phyloP scores from a whole-genome alignment of 1,140 invertebrate species.

The Theocolax elegans region DNA sequence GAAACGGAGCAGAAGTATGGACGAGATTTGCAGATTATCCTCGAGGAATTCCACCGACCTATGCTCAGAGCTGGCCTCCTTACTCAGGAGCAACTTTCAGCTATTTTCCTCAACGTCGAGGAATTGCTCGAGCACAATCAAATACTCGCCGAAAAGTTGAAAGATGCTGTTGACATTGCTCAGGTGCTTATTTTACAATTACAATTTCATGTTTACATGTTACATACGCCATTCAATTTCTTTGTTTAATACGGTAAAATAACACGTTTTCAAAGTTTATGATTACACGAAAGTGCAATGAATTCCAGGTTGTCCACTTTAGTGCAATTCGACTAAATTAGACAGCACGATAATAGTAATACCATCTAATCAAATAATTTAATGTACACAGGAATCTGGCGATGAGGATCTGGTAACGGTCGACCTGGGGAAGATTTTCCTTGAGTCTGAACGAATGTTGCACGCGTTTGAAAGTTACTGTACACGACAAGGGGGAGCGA shows the following conservation, averaged over 20 bases:
- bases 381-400: constrained; percentile 61
- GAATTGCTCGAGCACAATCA: constrained; percentile 91
- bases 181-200: constrained; percentile 52
- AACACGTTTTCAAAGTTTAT: too few relatives aligned
- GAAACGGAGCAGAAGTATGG: constrained; percentile 97
- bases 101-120: constrained; percentile 94
- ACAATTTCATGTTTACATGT: constrained; percentile 7
- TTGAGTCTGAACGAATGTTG: constrained; percentile 92
- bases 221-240: constrained; percentile 4
- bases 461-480: constrained; percentile 95
- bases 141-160: constrained; percentile 85
- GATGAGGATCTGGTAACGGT: constrained; percentile 88
- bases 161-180: constrained; percentile 88
- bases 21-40: constrained; percentile 88
- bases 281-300: too few relatives aligned
- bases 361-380: too few relatives aligned
- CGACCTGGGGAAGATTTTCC: constrained; percentile 90
- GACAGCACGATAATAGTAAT: too few relatives aligned
- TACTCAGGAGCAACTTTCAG: constrained; percentile 83
- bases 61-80: constrained; percentile 89
- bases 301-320: too few relatives aligned
- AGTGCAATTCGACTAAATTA: too few relatives aligned
- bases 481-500: constrained; percentile 89
- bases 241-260: too few relatives aligned
- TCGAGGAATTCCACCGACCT: constrained; percentile 94